phyloP scores from a whole-genome alignment of 2,797 vertebrate genomes.

The Bothrops alternatus region DNA sequence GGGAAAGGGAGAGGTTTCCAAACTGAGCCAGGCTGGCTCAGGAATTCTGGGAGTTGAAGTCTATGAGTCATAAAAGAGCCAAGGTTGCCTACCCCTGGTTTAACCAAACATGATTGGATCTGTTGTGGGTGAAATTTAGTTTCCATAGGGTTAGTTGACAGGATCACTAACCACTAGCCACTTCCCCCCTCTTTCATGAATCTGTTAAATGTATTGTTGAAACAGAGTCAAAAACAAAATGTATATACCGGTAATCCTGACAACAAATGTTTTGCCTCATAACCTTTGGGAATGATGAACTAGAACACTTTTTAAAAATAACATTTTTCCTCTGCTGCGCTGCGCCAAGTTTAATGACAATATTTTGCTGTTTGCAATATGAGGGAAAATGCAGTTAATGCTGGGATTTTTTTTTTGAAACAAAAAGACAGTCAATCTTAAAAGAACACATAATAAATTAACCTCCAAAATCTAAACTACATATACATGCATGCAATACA shows the following conservation, averaged over 20 bases:
- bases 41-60: no score
- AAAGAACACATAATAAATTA: slow-evolving; percentile 29
- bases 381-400: slow-evolving; percentile 4
- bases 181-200: background rate
- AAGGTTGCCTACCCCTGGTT: no score
- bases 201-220: background rate
- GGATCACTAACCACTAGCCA: background rate
- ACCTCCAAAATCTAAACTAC: slow-evolving; percentile 23
- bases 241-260: background rate
- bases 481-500: slow-evolving; percentile 19
- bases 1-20: no score
- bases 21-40: no score
- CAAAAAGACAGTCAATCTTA: background rate
- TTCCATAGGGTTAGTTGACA: background rate
- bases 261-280: background rate
- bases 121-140: background rate
- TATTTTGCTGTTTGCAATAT: slow-evolving; percentile 7
- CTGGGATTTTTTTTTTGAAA: background rate
- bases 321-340: background rate
- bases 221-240: background rate
- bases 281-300: background rate
- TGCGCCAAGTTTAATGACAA: background rate
- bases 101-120: background rate
- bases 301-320: slow-evolving; percentile 1
- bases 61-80: no score